A percentile compares a stretch with the other conserved stretches of the same genome.
Conservation (phyloP, 2,113 vertebrate species). For the Dipodomys merriami region DNA sequence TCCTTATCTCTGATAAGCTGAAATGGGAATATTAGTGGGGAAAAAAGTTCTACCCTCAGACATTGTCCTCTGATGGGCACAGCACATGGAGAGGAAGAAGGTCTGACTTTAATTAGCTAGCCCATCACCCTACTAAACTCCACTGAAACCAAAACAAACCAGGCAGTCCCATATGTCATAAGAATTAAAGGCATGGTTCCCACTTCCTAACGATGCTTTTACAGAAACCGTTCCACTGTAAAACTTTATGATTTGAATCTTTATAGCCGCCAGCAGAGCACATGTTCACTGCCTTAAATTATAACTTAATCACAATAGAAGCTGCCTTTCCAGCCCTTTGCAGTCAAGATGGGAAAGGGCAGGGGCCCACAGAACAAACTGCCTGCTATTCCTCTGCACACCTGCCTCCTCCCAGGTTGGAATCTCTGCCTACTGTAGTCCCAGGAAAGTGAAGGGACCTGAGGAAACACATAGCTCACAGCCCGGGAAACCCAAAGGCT, state of each 20-base stretch:
- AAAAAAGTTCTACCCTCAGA: not conserved
- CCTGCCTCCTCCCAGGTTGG: constrained; percentile 64
- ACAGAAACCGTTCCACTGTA: constrained; percentile 92
- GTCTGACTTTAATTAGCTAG: constrained; percentile 81
- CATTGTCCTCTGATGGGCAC: not conserved
- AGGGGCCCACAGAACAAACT: constrained; percentile 58
- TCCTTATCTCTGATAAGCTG: not conserved
- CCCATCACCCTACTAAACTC: constrained; percentile 81
- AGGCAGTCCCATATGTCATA: constrained; percentile 87
- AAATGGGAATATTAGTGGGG: not conserved
- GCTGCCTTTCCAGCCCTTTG: constrained; percentile 82
- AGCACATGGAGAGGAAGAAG: not conserved
- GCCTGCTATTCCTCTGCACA: constrained; percentile 62
- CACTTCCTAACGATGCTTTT: constrained; percentile 90
- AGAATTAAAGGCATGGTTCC: constrained; percentile 90
- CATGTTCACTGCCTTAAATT: constrained; percentile 91
- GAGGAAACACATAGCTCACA: not conserved
- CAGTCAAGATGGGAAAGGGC: constrained; percentile 75
- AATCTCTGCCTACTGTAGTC: not conserved
- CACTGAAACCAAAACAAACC: constrained; percentile 86
- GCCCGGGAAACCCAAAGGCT: not conserved
- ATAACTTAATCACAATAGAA: constrained; percentile 89
- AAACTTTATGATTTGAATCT: constrained; percentile 93
- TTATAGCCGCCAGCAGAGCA: constrained; percentile 90
- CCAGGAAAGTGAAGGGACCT: not conserved